These are phyloP conservation scores for Tragopan temminckii DNA, from an alignment of 2,797 vertebrate genomes.

Conservation along the genomic window DNA sequence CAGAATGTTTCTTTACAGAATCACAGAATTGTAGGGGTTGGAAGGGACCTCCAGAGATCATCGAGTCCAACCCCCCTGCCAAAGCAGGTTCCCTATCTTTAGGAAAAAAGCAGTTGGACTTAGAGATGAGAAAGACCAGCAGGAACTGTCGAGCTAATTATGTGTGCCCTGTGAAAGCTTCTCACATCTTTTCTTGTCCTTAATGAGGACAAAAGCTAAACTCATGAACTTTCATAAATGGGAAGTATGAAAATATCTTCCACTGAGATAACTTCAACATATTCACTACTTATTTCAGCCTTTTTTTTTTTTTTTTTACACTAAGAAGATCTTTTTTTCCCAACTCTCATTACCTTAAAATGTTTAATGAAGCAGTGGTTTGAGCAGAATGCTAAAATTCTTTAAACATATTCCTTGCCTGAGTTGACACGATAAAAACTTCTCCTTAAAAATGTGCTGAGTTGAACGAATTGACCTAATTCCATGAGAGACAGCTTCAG, in stretches of 20 bases:
- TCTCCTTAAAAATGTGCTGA: slow-evolving; percentile 3
- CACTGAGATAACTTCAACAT: not conserved
- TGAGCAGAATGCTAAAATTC: slow-evolving; percentile 8
- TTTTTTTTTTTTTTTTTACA: not conserved
- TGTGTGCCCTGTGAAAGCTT: not conserved
- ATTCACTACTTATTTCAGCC: not conserved
- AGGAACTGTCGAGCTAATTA: not conserved
- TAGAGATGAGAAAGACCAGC: not conserved
- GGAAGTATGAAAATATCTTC: slow-evolving; percentile 1
- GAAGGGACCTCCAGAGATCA: no score
- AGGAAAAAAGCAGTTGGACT: not conserved
- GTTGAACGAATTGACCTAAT: slow-evolving; percentile 16
- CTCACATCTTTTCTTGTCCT: not conserved
- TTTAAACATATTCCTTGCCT: slow-evolving; percentile 19
- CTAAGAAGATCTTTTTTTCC: not conserved
- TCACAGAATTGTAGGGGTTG: no score
- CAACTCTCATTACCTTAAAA: slow-evolving; percentile 19
- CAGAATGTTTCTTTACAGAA: slow-evolving; percentile 17
- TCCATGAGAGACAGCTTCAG: not conserved
- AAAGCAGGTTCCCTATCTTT: no score
- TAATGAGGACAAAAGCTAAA: slow-evolving; percentile 1
- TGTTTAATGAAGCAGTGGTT: slow-evolving; percentile 18
- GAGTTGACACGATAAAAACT: not conserved
- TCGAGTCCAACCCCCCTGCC: no score
- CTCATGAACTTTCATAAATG: not conserved